Percentiles rank a stretch among this genome's conserved stretches.
Evolutionary conservation across 1,140 invertebrate species (phyloP).

Genomic region (Stenopsyche tienmushanensis): DNA sequence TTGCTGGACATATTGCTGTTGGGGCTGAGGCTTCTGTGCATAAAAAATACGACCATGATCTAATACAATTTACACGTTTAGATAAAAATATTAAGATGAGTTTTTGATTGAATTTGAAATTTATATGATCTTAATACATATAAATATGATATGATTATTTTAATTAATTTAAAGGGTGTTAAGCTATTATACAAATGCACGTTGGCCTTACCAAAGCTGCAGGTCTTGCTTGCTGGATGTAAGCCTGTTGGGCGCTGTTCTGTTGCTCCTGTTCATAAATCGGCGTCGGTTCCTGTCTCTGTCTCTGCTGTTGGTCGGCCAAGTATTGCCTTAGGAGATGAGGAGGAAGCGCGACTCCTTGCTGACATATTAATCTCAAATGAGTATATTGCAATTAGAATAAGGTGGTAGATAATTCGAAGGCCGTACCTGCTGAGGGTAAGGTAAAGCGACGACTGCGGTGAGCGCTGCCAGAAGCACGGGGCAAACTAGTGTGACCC

Average conservation of each 20-base stretch:
- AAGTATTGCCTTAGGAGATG: slow-evolving; percentile 54
- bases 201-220: slow-evolving; percentile 1
- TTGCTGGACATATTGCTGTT: slow-evolving; percentile 39
- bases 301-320: slow-evolving; percentile 43
- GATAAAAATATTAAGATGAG: too few relatives aligned
- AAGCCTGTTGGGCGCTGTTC: slow-evolving; percentile 43
- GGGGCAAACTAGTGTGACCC: slow-evolving; percentile 24
- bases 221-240: slow-evolving; percentile 5
- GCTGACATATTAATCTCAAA: slow-evolving; percentile 32
- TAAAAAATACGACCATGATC: slow-evolving; percentile 1
- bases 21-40: slow-evolving; percentile 38
- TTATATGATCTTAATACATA: too few relatives aligned
- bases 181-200: too few relatives aligned
- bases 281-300: slow-evolving; percentile 19
- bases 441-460: slow-evolving; percentile 22
- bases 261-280: slow-evolving; percentile 42
- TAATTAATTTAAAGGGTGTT: neutral
- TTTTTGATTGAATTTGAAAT: too few relatives aligned
- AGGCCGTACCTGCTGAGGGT: slow-evolving; percentile 36
- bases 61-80: too few relatives aligned
- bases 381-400: slow-evolving; percentile 4
- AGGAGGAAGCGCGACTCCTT: slow-evolving; percentile 50
- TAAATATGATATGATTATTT: too few relatives aligned
- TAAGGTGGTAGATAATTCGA: neutral
- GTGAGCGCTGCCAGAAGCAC: slow-evolving; percentile 21